Percentiles rank a stretch among this genome's conserved stretches.
These are phyloP conservation scores for Chunga burmeisteri DNA, from an alignment of 2,113 vertebrate species.

Conservation along the genomic window DNA sequence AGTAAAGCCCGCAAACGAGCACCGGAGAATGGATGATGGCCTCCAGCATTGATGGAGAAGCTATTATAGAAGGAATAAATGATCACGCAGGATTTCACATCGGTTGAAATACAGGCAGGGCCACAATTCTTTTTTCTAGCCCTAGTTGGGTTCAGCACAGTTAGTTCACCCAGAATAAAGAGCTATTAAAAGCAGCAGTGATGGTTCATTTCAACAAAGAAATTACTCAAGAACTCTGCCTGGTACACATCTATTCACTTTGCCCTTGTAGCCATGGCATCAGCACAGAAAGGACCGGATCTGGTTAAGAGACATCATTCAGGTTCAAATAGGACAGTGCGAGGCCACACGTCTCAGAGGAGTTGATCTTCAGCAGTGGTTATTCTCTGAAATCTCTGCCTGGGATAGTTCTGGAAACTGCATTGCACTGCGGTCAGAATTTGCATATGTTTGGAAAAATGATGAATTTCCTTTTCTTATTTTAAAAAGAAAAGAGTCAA, in stretches of 20 bases:
- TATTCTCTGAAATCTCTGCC: background rate
- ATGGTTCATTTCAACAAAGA: background rate
- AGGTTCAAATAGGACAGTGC: background rate
- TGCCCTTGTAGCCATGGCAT: background rate
- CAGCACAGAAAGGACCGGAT: background rate
- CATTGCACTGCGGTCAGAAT: background rate
- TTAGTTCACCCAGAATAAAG: background rate
- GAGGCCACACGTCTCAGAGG: rapidly evolving
- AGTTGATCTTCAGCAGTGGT: background rate
- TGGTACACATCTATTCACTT: background rate
- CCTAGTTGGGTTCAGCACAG: background rate
- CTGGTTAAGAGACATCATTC: background rate
- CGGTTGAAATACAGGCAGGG: background rate
- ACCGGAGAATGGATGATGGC: background rate
- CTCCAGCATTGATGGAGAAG: background rate
- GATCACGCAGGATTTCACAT: background rate
- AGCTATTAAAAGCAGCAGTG: background rate
- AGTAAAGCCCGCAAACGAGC: background rate
- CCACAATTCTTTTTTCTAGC: background rate
- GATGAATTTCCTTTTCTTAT: background rate
- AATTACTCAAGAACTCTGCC: background rate
- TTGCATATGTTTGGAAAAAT: background rate
- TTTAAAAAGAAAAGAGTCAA: background rate
- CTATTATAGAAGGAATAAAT: background rate
- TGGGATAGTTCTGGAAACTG: background rate